Evolutionary conservation across 2,797 vertebrate species (phyloP), one percentile per base, ranked within the genome.

Genomic region (Bradypodion pumilum): DNA sequence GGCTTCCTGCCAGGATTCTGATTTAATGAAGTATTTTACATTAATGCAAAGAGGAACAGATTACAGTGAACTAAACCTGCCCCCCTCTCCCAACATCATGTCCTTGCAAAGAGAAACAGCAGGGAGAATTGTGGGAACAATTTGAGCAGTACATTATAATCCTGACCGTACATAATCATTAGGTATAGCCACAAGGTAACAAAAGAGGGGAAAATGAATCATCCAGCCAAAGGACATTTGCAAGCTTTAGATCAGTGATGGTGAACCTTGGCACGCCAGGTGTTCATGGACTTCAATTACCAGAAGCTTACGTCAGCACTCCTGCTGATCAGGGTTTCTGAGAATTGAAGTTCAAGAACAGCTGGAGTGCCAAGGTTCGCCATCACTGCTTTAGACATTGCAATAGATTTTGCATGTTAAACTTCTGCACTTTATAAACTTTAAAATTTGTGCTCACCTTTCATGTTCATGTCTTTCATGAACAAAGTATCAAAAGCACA

Each of bases 11-110:
- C 10, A 46, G 49, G 74, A 85, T 88, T 79, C 74, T n/a, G 65
- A 86, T 89, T 85, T 85, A 92, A 90, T 92, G 86, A 44, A 84
- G 29, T 89, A 73, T 83, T 81, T 75, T 59, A 85, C 29, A 81
- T 80, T 89, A 76, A 75, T 0, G 21, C 85, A 87, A 88, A 85
- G 86, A 73, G 76, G 73, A 86, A 86, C 85, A 70, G 8, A 32
- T 42, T 83, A 87, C 78, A 66, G 77, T 81, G 91, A 83, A 12
- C 89, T 21, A 86, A 85, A 90, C 76, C 75, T 46, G 60, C 87
- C 86, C 90, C 79, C 90, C 32, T 78, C 59, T 77, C 0, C 46
- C 73, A 89, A 66, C 79, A 87, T 81, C 65, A 37, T 66, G 42
- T 37, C 1, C 6, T 69, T 42, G 52, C 70, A 90, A 88, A 89